Evolutionary conservation across 1,140 invertebrate species (phyloP), one percentile per base, ranked within the genome.

Genomic region (Achroia grisella): DNA sequence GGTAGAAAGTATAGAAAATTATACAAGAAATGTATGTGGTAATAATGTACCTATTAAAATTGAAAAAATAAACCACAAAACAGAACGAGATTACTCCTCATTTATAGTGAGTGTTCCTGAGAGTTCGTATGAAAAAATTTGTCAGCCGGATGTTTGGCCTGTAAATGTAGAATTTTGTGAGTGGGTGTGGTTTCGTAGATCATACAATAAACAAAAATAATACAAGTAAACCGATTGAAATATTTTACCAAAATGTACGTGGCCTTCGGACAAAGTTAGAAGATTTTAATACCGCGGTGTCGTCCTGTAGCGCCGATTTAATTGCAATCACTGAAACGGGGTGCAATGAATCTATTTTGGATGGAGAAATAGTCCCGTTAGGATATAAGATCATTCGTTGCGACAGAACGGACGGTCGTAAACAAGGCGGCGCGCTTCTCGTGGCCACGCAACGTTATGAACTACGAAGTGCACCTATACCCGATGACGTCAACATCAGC

Each of bases 61-160:
- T 11, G 40, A 56, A 10, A 60, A 52, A 53, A 52, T 55, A 30
- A 55, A 44, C 10, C 52, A 49, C 15, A 61, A 53, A 33, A 56
- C 46, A 3, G 44, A 60, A 15, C 29, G 52, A 14, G 56, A 54
- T 33, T 55, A 52, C 41, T 10, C 52, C 1, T 56, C 52, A 11
- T 61, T 61, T 17, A 45, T 53, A 1, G 48, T 62, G 12, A 35
- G 40, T n/a, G 51, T 62, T 1, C 48, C 53, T 9, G 50, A 56
- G 41, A 48, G 40, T 12, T 34, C 27, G 8, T 62, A 56, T 39
- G 43, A 35, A n/a, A 27, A 41, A 28, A 30, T 56, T 10, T 51
- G 39, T 10, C 10, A 50, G 17, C n/a, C 49, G 1, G 47, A 56
- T 28, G 12, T 28, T 10, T 56, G 58, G 50, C 43, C 49, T 8